Base-by-base conservation (phyloP, 2,888 invertebrate genomes). In the Sthenelais limicola region DNA sequence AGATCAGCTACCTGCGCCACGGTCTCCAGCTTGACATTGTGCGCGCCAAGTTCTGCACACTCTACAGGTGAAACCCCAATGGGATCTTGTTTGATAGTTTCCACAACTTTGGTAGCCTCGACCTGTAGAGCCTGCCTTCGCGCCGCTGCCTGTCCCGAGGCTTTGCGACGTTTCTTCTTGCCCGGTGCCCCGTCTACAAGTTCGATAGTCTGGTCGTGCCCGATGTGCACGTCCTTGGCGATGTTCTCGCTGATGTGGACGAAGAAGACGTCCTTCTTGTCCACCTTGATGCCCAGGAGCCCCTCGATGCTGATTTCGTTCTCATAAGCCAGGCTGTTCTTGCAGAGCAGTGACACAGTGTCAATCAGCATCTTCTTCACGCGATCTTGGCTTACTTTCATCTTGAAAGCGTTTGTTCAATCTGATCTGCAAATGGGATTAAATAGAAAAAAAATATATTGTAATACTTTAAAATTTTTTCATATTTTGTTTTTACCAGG, bases 251-350 rank as follows among this genome's bases (percentile, higher is more conserved):
- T 62, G 62, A 62, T 62, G 38, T 62, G 62, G n/a, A 62, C 62
- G 43, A 62, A 62, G 62, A 62, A 62, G 35, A 62, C 62, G 28
- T 62, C 62, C 62, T 62, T 62, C 62, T 62, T 62, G 62, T 62
- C 62, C 38, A 62, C 62, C 21, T 62, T 62, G 26, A 62, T 62
- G 3, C 62, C 62, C 15, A 62, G 62, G 7, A 62, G 62, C 5
- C 62, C 62, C 35, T 62, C 62, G 35, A 62, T 62, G 38, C 62
- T 62, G 62, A 62, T 62, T 43, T 62, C 62, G 3, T 43, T 43
- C 24, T 62, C 62, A 38, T 62, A 62, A 35, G 35, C 38, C 26
- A 62, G 21, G 38, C 38, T 38, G 38, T 62, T 62, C 35, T 62
- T 62, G 43, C 62, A 62, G 24, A 62, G 62, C n/a, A 62, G 38